Evolutionary conservation across 2,888 invertebrate species (phyloP), one percentile per base, ranked within the genome.

Genomic region (Aphodius sticticus): DNA sequence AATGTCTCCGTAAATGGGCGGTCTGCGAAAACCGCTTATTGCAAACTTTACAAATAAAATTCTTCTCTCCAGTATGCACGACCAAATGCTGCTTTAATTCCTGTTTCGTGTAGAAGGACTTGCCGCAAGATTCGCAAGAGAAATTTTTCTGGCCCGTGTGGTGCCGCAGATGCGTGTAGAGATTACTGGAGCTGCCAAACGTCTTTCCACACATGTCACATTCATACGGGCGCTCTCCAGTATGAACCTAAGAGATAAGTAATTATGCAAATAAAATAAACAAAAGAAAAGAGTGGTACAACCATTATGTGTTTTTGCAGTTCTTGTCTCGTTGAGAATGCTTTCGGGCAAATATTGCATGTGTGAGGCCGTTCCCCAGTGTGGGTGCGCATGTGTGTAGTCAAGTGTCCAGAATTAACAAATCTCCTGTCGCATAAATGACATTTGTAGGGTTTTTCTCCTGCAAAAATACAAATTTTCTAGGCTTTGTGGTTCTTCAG

Each of bases 301-400:
- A 86, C 86, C 86, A 86, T 87, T 26, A 84, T 86, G 77, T 87
- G 87, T 83, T 87, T 86, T 69, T 85, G 84, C 69, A 87, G 76
- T 83, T 87, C 86, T 80, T 86, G 86, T 74, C 83, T 82, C 5
- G 87, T 87, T 7, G 85, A 85, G 79, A 87, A 87, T 7, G 87
- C 86, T 81, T 87, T 87, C 2, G 86, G 85, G 79, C 86, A 87
- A 53, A 85, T 75, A 0, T 80, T 81, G 80, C 87, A 87, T 1
- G 82, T 76, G 79, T 86, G 86, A 1, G 86, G 86, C 53, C 81
- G 80, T 79, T 85, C 86, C 6, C 86, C 86, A 0, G 86, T 86
- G 77, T 86, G 86, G 6, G 85, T 87, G 71, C 87, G 81, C 87
- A 87, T 87, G 70, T 87, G 86, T 16, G 87, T 87, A 5, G 86